phyloP scores from a whole-genome alignment of 2,888 invertebrate species.

The Hydrotaea cyrtoneurina region DNA sequence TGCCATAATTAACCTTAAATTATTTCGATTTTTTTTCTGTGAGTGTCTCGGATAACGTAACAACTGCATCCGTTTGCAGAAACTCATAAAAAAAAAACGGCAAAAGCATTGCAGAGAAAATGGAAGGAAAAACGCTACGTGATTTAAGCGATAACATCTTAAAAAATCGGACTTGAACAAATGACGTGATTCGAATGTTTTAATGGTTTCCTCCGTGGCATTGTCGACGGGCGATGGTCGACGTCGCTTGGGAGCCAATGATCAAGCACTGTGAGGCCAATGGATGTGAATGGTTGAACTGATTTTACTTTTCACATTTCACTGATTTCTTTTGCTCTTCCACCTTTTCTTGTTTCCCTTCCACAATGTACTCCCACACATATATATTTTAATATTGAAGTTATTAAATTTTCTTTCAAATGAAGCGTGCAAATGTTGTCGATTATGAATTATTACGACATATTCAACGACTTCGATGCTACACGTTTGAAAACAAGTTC shows the following conservation, averaged over 20 bases:
- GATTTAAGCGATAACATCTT: conserved; percentile 74
- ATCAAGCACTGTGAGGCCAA: conserved; percentile 7
- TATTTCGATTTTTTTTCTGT: too few relatives aligned
- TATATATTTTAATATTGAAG: conserved; percentile 50
- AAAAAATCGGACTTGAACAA: conserved; percentile 75
- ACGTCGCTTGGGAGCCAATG: not conserved
- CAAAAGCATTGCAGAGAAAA: not conserved
- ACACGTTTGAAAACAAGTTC: not conserved
- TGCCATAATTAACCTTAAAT: too few relatives aligned
- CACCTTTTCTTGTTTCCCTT: not conserved
- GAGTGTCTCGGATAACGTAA: not conserved
- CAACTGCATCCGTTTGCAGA: not conserved
- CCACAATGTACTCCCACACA: too few relatives aligned
- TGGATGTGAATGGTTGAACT: not conserved
- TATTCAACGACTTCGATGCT: not conserved
- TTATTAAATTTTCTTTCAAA: conserved; percentile 62
- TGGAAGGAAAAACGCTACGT: conserved; percentile 68
- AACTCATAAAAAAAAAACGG: not conserved
- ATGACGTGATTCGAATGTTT: conserved; percentile 75
- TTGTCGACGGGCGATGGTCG: not conserved
- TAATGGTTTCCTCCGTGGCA: conserved; percentile 24
- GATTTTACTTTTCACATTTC: conserved; percentile 20
- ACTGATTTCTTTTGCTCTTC: not conserved
- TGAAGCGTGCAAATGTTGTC: conserved; percentile 52
- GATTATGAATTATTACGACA: conserved; percentile 47